Evolutionary conservation across 2,888 invertebrate species (phyloP).

Genomic region (Spodoptera picta): DNA sequence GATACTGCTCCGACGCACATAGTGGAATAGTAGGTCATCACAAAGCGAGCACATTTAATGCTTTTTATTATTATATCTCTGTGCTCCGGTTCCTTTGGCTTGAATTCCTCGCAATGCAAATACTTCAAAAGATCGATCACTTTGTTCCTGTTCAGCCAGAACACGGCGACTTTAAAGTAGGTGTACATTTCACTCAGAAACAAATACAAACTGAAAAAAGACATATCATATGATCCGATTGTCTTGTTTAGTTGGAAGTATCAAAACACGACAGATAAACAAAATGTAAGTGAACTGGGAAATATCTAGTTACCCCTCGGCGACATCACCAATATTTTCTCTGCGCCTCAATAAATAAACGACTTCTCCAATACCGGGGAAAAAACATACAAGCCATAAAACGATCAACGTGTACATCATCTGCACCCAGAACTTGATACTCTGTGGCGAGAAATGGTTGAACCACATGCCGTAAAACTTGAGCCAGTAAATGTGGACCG

Average conservation of each 20-base stretch:
- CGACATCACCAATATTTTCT: constrained; percentile 90
- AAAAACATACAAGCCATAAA: constrained; percentile 83
- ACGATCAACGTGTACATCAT: constrained; percentile 74
- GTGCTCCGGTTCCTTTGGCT: constrained; percentile 79
- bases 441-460: constrained; percentile 71
- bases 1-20: constrained; percentile 85
- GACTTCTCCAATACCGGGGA: constrained; percentile 89
- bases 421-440: constrained; percentile 75
- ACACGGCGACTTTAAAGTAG: constrained; percentile 82
- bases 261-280: constrained; percentile 58
- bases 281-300: constrained; percentile 53
- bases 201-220: constrained; percentile 79
- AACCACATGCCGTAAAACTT: constrained; percentile 87
- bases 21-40: constrained; percentile 82
- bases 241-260: constrained; percentile 27
- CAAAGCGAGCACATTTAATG: constrained; percentile 78
- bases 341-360: constrained; percentile 91
- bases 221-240: constrained; percentile 24
- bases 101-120: constrained; percentile 79
- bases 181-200: constrained; percentile 87
- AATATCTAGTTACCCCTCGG: constrained; percentile 79
- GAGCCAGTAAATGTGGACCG: constrained; percentile 85
- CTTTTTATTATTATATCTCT: constrained; percentile 74
- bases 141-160: constrained; percentile 82
- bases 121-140: constrained; percentile 76